Evolutionary conservation across 2,113 vertebrate genomes (phyloP).

Genomic region (Periophthalmodon schlosseri): DNA sequence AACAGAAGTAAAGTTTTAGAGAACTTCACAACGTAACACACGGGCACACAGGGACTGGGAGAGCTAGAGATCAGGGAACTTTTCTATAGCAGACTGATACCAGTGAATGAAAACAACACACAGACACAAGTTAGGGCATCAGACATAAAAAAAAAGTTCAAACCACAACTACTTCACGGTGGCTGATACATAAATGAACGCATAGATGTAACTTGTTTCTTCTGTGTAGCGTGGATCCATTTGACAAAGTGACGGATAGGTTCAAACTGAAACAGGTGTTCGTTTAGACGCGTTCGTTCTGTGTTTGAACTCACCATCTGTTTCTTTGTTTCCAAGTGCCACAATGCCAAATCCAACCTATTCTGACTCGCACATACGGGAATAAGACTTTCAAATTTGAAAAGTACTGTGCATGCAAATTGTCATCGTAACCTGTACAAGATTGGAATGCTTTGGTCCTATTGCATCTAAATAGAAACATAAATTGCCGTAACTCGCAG

Average conservation of each 20-base stretch:
- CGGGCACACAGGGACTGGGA: too few species aligned
- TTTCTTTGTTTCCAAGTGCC: background rate
- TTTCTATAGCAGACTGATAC: too few species aligned
- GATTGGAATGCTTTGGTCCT: background rate
- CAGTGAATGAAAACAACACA: too few species aligned
- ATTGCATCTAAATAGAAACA: too few species aligned
- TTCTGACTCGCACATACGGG: background rate
- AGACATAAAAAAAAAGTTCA: too few species aligned
- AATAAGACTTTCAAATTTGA: background rate
- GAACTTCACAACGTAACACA: too few species aligned
- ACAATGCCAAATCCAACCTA: background rate
- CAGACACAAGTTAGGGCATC: too few species aligned
- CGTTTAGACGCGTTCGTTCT: background rate
- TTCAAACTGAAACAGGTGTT: background rate
- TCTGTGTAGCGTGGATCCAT: background rate
- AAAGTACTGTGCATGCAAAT: background rate
- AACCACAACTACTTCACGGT: too few species aligned
- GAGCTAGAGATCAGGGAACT: too few species aligned
- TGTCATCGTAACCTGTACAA: background rate
- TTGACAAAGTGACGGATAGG: background rate
- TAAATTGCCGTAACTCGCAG: background rate
- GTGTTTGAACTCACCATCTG: constrained; percentile 2
- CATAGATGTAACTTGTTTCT: background rate
- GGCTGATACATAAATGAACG: too few species aligned
- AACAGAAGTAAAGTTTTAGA: too few species aligned